Evolutionary conservation across 2,797 vertebrate genomes (phyloP).

Genomic region (Lateolabrax maculatus): DNA sequence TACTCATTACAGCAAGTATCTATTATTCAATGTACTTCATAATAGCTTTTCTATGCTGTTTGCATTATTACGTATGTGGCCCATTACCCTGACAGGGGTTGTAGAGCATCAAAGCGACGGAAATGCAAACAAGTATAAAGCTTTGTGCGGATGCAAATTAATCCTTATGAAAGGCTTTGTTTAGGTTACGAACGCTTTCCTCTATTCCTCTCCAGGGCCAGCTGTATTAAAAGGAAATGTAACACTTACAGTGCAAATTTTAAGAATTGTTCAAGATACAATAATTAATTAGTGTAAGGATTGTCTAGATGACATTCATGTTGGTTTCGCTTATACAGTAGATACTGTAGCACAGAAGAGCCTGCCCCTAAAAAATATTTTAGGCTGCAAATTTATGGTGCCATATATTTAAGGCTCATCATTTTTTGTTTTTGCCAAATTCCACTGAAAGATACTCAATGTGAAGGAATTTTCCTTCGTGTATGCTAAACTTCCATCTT

Average conservation of each 20-base stretch:
- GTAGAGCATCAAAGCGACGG: constrained; percentile 36
- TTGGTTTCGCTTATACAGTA: constrained; percentile 16
- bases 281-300: constrained; percentile 33
- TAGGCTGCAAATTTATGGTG: background rate
- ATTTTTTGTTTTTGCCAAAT: background rate
- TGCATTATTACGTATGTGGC: constrained; percentile 67
- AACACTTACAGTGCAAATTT: constrained; percentile 24
- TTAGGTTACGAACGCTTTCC: constrained; percentile 34
- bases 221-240: constrained; percentile 37
- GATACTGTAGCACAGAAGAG: background rate
- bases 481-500: no score
- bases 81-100: constrained; percentile 61
- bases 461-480: no score
- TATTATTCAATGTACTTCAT: constrained; percentile 62
- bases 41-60: constrained; percentile 55
- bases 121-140: constrained; percentile 63
- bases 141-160: constrained; percentile 44
- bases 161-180: constrained; percentile 47
- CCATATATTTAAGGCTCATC: background rate
- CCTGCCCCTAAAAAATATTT: background rate
- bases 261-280: constrained; percentile 29
- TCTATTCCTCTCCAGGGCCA: constrained; percentile 22
- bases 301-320: constrained; percentile 34
- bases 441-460: background rate
- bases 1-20: constrained; percentile 52